phyloP scores from a whole-genome alignment of 2,113 vertebrate genomes.

The Melanocharis versteri region DNA sequence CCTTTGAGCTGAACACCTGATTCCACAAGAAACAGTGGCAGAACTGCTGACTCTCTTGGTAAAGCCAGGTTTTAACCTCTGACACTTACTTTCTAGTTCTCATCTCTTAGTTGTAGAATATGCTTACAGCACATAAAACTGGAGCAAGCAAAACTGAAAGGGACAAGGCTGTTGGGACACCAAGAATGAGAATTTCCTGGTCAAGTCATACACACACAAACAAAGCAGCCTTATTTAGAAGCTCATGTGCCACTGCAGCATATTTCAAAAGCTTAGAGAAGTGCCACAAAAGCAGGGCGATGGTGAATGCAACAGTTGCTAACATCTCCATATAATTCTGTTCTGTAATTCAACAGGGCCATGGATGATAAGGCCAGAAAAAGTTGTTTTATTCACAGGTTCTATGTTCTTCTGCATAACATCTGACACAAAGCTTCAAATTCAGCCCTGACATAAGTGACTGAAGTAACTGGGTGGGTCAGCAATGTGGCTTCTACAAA shows the following conservation, averaged over 20 bases:
- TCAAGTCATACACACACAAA: accelerated
- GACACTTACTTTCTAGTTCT: background rate
- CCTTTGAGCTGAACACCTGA: background rate
- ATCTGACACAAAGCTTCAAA: background rate
- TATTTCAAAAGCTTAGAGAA: background rate
- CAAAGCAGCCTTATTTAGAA: background rate
- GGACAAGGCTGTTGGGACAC: background rate
- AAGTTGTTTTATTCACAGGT: background rate
- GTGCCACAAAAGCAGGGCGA: background rate
- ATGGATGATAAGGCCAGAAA: background rate
- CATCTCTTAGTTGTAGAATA: background rate
- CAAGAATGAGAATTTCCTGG: background rate
- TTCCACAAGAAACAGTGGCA: background rate
- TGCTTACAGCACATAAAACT: background rate
- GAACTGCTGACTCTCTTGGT: background rate
- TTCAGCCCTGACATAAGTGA: background rate
- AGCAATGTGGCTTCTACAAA: background rate
- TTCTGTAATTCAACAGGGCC: background rate
- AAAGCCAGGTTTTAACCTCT: background rate
- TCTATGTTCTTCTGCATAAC: background rate
- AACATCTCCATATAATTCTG: background rate
- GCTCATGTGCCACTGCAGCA: background rate
- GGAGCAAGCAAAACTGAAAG: background rate
- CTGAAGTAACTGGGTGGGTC: background rate
- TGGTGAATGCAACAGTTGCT: background rate